Base-by-base conservation (phyloP, 2,113 vertebrate genomes). In the Hemicordylus capensis region DNA sequence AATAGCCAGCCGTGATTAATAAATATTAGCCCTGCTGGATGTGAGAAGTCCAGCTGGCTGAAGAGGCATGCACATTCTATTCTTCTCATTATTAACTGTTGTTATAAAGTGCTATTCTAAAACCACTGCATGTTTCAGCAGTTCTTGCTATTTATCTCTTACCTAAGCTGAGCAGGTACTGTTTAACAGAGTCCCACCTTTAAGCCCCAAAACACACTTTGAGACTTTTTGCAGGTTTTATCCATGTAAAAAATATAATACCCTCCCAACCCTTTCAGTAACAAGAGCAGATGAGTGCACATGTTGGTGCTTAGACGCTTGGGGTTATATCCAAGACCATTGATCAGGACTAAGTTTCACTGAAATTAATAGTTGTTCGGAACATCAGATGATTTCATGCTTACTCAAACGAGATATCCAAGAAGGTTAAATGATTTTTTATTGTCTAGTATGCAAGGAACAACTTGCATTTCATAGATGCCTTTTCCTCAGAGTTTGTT, bases 281-380 rank as follows among this genome's bases (percentile, higher is more conserved):
- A 85, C 90, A 69, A 93, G 83, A 91, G 88, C 58, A 44, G 17
- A 87, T 89, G 80, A 74, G 89, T 86, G 26, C 76, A 58, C 81
- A 83, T 80, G 58, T 63, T 61, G 54, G 6, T 81, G 20, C 58
- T 15, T 54, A 54, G 51, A 54, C 4, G 17, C 89, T 86, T n/a
- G 77, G 85, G n/a, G n/a, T n/a, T n/a, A n/a, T n/a, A n/a, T n/a
- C n/a, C n/a, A n/a, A n/a, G n/a, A n/a, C n/a, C n/a, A n/a, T n/a
- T n/a, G n/a, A n/a, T n/a, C n/a, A n/a, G n/a, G n/a, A n/a, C n/a
- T n/a, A n/a, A n/a, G n/a, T n/a, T n/a, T n/a, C n/a, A n/a, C n/a
- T n/a, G n/a, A n/a, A n/a, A n/a, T n/a, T n/a, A n/a, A n/a, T n/a
- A n/a, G n/a, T n/a, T n/a, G n/a, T n/a, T n/a, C n/a, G n/a, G n/a